Conservation (phyloP, 2,797 vertebrate species). For the Astyanax mexicanus region DNA sequence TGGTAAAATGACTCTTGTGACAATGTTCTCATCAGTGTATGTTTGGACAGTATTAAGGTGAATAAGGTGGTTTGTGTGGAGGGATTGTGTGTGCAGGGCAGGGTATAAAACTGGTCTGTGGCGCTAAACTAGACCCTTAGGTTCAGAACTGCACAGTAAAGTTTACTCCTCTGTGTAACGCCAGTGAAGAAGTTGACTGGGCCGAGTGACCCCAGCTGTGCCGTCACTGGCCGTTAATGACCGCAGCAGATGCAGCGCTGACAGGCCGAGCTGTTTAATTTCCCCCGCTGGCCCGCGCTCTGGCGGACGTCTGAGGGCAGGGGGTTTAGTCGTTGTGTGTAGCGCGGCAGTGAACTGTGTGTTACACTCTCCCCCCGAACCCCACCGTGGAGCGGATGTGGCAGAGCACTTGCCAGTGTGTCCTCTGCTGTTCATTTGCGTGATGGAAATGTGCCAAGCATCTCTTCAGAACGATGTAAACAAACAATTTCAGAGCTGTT, state of each 20-base stretch:
- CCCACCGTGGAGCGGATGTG: background rate
- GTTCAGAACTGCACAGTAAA: background rate
- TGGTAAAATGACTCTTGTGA: too few species aligned
- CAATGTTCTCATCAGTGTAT: too few species aligned
- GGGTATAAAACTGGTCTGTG: too few species aligned
- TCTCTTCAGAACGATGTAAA: background rate
- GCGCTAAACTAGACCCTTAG: background rate
- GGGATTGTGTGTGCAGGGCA: too few species aligned
- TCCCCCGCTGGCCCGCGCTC: constrained; percentile 28
- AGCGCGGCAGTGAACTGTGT: background rate
- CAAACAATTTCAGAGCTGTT: background rate
- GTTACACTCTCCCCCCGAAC: background rate
- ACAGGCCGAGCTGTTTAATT: constrained; percentile 57
- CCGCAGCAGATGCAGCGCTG: constrained; percentile 51
- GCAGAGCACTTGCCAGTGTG: background rate
- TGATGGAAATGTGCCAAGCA: background rate
- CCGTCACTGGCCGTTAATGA: constrained; percentile 39
- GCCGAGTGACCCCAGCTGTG: background rate
- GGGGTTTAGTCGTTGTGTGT: background rate
- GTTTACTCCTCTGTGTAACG: background rate
- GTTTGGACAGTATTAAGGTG: too few species aligned
- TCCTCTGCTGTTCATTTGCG: background rate
- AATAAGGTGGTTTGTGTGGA: too few species aligned
- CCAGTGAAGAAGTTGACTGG: background rate
- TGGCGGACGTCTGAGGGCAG: background rate